Evolutionary conservation across 2,888 invertebrate species (phyloP).

Genomic region (Watsonalla binaria): DNA sequence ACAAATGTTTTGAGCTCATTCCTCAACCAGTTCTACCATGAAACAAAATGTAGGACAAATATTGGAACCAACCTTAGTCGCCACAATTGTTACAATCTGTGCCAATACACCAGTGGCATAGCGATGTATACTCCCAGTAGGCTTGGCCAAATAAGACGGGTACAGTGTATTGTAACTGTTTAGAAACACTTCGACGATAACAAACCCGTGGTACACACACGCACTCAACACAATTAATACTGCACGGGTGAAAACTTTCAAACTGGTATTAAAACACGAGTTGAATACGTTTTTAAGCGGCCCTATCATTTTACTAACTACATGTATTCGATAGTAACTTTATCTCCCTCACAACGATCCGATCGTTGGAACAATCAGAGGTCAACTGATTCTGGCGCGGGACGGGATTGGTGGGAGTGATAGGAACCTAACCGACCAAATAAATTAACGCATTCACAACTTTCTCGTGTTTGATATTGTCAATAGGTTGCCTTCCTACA

Average conservation of each 20-base stretch:
- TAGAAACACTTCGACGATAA: slow-evolving; percentile 59
- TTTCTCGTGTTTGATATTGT: not conserved
- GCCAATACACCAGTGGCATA: slow-evolving; percentile 18
- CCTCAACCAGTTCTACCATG: no score
- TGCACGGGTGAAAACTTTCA: slow-evolving; percentile 48
- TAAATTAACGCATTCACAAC: not conserved
- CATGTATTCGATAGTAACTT: not conserved
- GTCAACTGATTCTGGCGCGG: not conserved
- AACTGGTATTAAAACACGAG: slow-evolving; percentile 43
- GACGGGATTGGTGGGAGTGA: not conserved
- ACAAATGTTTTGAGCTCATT: no score
- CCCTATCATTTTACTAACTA: slow-evolving; percentile 33
- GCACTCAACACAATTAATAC: slow-evolving; percentile 55
- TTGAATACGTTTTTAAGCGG: slow-evolving; percentile 29
- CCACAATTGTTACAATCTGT: slow-evolving; percentile 29
- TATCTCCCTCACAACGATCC: not conserved
- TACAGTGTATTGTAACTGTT: slow-evolving; percentile 59
- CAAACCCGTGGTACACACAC: slow-evolving; percentile 58
- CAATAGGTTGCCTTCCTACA: not conserved
- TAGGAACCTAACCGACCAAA: not conserved
- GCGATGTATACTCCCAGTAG: slow-evolving; percentile 26
- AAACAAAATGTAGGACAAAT: no score
- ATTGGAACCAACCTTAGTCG: slow-evolving; percentile 40
- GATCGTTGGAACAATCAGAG: not conserved
- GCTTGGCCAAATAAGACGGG: slow-evolving; percentile 51